Percentiles rank a stretch among this genome's conserved stretches.
These are phyloP conservation scores for Noctua janthe DNA, from an alignment of 2,888 invertebrate genomes.

Conservation along the genomic window DNA sequence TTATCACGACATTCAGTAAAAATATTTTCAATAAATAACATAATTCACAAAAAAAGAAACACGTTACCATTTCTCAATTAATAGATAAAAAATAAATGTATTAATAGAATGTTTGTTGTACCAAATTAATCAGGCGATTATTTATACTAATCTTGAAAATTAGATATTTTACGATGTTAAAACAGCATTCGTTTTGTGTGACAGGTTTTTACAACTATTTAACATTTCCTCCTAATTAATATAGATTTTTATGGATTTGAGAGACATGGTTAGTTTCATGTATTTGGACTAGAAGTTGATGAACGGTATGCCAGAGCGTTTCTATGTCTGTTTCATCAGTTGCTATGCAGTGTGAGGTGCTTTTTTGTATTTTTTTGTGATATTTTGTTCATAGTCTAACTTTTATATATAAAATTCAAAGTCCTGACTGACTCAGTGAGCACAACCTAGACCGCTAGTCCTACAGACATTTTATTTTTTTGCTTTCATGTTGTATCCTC, in stretches of 20 bases:
- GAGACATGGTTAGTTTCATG: conserved; percentile 5
- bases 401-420: too few species aligned
- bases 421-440: too few species aligned
- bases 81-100: conserved; percentile 5
- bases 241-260: conserved; percentile 15
- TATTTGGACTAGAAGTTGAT: conserved; percentile 12
- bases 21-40: conserved; percentile 23
- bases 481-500: too few species aligned
- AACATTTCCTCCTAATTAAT: conserved; percentile 17
- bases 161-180: conserved; percentile 31
- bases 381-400: neutral
- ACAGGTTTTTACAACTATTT: conserved; percentile 50
- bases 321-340: neutral
- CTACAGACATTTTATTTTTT: too few species aligned
- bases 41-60: conserved; percentile 1
- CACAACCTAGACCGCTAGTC: too few species aligned
- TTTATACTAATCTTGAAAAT: conserved; percentile 38
- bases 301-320: neutral
- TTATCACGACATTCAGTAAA: neutral
- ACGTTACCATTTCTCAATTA: conserved; percentile 19
- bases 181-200: conserved; percentile 39
- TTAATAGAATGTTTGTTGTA: conserved; percentile 20
- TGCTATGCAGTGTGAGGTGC: neutral
- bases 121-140: conserved; percentile 36
- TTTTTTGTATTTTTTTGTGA: neutral